Evolutionary conservation across 2,797 vertebrate species (phyloP).

Genomic region (Pangasius djambal): DNA sequence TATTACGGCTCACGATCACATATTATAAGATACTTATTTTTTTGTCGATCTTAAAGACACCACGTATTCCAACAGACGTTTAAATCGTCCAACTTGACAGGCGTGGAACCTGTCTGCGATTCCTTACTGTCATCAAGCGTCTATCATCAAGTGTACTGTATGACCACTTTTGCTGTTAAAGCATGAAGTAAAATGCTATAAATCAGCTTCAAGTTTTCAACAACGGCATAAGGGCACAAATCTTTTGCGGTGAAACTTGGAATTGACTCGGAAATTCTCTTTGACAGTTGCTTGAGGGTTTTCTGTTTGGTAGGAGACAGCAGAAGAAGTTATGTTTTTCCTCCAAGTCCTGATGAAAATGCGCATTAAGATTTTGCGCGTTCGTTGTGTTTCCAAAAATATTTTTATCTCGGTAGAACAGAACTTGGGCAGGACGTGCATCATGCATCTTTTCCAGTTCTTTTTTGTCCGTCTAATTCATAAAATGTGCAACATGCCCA

Average conservation of each 20-base stretch:
- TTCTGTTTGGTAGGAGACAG: slow-evolving; percentile 16
- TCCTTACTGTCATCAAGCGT: background rate
- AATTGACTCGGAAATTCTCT: background rate
- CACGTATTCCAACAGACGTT: background rate
- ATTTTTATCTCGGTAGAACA: background rate
- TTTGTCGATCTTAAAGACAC: no score
- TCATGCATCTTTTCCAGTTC: background rate
- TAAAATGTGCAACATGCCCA: background rate
- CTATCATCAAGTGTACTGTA: background rate
- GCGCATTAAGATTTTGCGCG: background rate
- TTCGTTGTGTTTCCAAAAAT: background rate
- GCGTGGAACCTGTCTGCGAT: no score
- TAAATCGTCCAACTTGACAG: background rate
- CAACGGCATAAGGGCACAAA: background rate
- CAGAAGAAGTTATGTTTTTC: background rate
- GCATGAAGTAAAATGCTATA: background rate
- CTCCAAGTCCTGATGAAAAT: background rate
- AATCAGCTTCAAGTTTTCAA: background rate
- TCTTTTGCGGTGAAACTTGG: background rate
- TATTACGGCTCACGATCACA: background rate
- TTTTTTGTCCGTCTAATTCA: background rate
- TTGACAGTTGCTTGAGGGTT: background rate
- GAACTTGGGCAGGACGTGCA: background rate
- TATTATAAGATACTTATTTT: background rate
- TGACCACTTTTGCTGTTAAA: background rate